Base-by-base conservation (phyloP, 1,140 invertebrate genomes). In the Atopsyche davidsoni region DNA sequence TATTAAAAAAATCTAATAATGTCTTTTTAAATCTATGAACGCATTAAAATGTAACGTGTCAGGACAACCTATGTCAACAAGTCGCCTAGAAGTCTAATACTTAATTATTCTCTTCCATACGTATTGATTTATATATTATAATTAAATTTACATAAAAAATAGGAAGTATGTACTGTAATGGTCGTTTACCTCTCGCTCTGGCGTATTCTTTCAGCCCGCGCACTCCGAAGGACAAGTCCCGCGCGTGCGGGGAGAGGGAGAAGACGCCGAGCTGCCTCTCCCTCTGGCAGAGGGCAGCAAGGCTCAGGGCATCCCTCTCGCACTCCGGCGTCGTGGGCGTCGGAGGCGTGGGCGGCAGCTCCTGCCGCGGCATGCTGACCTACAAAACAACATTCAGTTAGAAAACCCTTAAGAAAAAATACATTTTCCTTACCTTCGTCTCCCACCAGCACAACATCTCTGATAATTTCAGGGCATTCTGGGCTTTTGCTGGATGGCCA, bases 351-450 rank as follows among this genome's bases (percentile, higher is more conserved):
- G 50, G 44, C 14, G 55, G 34, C 17, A 51, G 38, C 31, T 49
- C 60, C 24, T 67, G 47, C 34, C 64, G 60, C 13, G 66, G 67
- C 67, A 69, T 69, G 23, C 58, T 66, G 52, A 41, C 52, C 48
- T 62, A 58, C 1, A 25, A 47, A 49, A 58, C 45, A 51, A 54
- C 38, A n/a, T n/a, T n/a, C n/a, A n/a, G n/a, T n/a, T n/a, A n/a
- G 21, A 43, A 60, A 44, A 56, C 9, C 38, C 22, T n/a, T n/a
- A n/a, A n/a, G n/a, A n/a, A n/a, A n/a, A n/a, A n/a, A n/a, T n/a
- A n/a, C n/a, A n/a, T n/a, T n/a, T n/a, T n/a, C n/a, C n/a, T n/a
- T n/a, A n/a, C n/a, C n/a, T n/a, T n/a, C n/a, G n/a, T n/a, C n/a
- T n/a, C n/a, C n/a, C n/a, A n/a, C n/a, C n/a, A n/a, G n/a, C n/a